These are phyloP conservation scores for Chondrosia reniformis DNA, from an alignment of 37 sponge, comb jelly and placozoan genomes.

Conservation along the genomic window DNA sequence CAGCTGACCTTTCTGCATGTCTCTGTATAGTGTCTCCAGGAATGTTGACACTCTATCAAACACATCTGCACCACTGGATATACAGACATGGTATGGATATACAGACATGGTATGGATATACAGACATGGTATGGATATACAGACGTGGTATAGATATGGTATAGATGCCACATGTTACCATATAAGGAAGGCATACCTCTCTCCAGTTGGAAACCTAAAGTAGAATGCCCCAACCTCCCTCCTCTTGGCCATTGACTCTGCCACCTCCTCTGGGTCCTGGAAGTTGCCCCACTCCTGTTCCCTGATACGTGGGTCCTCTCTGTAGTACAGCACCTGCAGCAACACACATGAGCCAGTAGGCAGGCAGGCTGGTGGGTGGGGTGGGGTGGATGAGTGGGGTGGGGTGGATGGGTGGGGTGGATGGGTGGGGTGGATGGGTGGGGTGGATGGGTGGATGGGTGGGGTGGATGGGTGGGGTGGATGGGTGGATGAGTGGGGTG, in stretches of 20 bases:
- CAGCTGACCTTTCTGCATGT: conserved; percentile 74
- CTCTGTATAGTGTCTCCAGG: conserved; percentile 79
- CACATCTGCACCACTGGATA: conserved; percentile 84
- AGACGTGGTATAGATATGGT: neutral
- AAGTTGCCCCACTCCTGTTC: conserved; percentile 92
- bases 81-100: no score
- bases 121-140: neutral
- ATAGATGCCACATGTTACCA: neutral
- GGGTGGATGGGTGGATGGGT: no score
- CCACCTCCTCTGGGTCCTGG: conserved; percentile 56
- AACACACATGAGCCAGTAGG: no score
- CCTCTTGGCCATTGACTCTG: conserved; percentile 43
- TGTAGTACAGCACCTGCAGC: conserved; percentile 44
- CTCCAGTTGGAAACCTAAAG: conserved; percentile 82
- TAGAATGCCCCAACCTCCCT: conserved; percentile 74
- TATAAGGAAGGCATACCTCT: conserved; percentile 48
- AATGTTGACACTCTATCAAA: conserved; percentile 84
- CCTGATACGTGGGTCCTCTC: conserved; percentile 74
- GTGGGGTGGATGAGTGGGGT: neutral
- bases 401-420: no score
- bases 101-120: neutral
- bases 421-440: no score
- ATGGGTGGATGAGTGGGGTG: no score
- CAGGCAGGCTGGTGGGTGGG: no score
- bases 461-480: no score